phyloP scores from a whole-genome alignment of 2,113 vertebrate species.

The Ammodytes dubius region DNA sequence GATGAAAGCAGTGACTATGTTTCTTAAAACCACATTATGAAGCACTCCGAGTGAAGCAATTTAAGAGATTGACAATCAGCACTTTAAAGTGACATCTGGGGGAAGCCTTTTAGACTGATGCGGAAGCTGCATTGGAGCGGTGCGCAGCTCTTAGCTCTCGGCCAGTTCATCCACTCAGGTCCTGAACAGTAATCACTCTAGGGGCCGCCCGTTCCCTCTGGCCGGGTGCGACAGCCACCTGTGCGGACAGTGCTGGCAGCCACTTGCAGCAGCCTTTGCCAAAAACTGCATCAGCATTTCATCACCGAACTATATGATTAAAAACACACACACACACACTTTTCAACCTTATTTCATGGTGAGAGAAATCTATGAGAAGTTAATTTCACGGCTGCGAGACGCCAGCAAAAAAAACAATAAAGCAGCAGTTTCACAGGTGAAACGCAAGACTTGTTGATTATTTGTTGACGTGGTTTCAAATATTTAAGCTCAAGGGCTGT shows the following conservation, averaged over 20 bases:
- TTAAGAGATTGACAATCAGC: conserved; percentile 20
- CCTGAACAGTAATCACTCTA: conserved; percentile 43
- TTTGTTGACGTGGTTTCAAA: background rate
- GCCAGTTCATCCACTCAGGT: conserved; percentile 35
- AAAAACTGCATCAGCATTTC: conserved; percentile 48
- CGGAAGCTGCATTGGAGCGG: background rate
- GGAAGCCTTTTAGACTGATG: background rate
- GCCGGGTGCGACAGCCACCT: conserved; percentile 28
- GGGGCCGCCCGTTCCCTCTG: background rate
- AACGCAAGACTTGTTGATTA: background rate
- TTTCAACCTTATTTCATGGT: conserved; percentile 6
- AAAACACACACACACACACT: conserved; percentile 16
- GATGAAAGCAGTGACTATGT: background rate
- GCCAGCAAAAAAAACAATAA: background rate
- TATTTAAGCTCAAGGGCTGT: background rate
- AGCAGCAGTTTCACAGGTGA: background rate
- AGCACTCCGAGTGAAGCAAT: background rate
- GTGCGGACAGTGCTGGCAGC: conserved; percentile 50
- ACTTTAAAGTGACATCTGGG: conserved; percentile 35
- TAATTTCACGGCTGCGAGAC: conserved; percentile 28
- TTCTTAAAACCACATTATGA: background rate
- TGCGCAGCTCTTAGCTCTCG: conserved; percentile 10
- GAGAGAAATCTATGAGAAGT: conserved; percentile 23
- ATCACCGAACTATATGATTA: conserved; percentile 21
- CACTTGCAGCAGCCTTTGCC: conserved; percentile 4